These are phyloP conservation scores for Drosophila cracens DNA, from an alignment of 2,888 invertebrate genomes.

Conservation along the genomic window DNA sequence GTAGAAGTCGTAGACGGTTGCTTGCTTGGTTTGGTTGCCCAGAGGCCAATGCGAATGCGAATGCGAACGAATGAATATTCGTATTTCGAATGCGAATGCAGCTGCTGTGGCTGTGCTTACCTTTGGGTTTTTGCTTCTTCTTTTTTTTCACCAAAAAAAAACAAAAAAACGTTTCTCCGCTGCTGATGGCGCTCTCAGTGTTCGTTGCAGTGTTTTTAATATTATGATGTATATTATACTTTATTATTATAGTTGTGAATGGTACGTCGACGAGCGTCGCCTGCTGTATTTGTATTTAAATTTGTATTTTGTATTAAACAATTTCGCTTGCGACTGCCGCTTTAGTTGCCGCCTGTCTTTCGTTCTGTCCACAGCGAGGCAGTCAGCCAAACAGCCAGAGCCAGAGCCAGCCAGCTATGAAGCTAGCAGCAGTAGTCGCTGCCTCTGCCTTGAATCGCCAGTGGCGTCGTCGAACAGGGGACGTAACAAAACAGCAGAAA, in stretches of 20 bases:
- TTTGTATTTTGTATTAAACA: conserved; percentile 44
- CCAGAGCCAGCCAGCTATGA: conserved; percentile 59
- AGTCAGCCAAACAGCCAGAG: conserved; percentile 70
- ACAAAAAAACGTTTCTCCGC: conserved; percentile 31
- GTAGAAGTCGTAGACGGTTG: conserved; percentile 26
- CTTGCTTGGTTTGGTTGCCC: conserved; percentile 9
- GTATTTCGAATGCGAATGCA: conserved; percentile 39
- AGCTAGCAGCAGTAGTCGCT: conserved; percentile 62
- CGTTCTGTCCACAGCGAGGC: conserved; percentile 75
- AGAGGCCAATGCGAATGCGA: conserved; percentile 31
- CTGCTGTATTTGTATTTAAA: conserved; percentile 51
- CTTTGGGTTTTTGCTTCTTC: conserved; percentile 33
- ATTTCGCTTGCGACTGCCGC: conserved; percentile 61
- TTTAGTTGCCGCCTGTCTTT: conserved; percentile 77
- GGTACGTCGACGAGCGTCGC: conserved; percentile 20
- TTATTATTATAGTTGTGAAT: conserved; percentile 50
- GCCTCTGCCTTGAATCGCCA: conserved; percentile 43
- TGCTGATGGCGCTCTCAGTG: conserved; percentile 14
- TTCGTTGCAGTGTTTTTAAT: conserved; percentile 24
- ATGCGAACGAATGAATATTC: conserved; percentile 38
- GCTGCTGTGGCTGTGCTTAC: conserved; percentile 49
- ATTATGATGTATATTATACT: conserved; percentile 48
- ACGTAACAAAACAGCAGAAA: conserved; percentile 19
- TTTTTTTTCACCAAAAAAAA: conserved; percentile 3
- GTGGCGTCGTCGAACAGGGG: conserved; percentile 49